phyloP scores from a whole-genome alignment of 64 coral and sea anemone species.

The Pocillopora verrucosa region DNA sequence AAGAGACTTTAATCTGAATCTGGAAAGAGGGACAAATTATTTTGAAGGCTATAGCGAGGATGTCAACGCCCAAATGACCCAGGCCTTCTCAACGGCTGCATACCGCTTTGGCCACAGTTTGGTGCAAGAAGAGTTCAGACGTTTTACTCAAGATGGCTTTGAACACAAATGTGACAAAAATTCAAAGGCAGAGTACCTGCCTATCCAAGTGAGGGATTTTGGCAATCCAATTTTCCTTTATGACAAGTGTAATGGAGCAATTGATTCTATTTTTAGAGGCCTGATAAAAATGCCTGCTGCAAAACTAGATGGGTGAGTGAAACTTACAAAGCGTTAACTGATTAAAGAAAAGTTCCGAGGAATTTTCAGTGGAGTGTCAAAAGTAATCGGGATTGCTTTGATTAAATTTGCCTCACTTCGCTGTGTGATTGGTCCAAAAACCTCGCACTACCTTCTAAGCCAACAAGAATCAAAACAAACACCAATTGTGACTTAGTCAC shows the following conservation, averaged over 20 bases:
- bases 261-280: conserved; percentile 23
- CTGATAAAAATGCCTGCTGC: conserved; percentile 1
- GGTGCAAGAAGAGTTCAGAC: conserved; percentile 7
- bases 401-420: no score
- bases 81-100: conserved; percentile 31
- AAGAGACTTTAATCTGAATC: not conserved
- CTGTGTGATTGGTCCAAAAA: no score
- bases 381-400: no score
- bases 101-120: conserved; percentile 68
- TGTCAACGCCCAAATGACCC: not conserved
- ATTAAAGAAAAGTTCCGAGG: no score
- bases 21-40: not conserved
- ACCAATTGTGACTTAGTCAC: no score
- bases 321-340: no score
- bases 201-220: not conserved
- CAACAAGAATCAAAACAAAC: no score
- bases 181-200: not conserved
- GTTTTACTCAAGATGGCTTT: not conserved
- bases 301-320: conserved; percentile 21
- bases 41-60: not conserved
- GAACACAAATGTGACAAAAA: not conserved
- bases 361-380: no score
- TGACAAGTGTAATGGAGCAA: not conserved
- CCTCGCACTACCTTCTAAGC: no score
- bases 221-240: conserved; percentile 22